Evolutionary conservation across 2,888 invertebrate species (phyloP).

Genomic region (Drosophila nr. medialis): DNA sequence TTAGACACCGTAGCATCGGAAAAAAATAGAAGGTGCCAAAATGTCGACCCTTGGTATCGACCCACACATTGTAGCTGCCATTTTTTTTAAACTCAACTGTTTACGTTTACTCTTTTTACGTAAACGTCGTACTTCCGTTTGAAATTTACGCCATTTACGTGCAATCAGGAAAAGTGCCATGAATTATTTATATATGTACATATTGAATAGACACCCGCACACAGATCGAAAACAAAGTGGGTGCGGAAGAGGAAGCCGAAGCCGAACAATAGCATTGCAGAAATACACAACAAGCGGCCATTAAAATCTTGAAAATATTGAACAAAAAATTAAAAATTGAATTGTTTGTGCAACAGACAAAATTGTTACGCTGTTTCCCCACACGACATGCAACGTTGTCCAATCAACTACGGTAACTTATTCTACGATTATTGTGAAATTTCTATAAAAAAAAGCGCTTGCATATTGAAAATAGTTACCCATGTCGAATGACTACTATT

Average conservation of each 20-base stretch:
- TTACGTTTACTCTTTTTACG: not conserved
- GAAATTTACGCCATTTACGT: slow-evolving; percentile 77
- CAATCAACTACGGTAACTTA: not conserved
- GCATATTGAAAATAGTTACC: not conserved
- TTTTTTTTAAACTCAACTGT: not conserved
- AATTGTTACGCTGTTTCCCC: not conserved
- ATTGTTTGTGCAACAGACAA: slow-evolving; percentile 8
- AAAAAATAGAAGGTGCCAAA: slow-evolving; percentile 38
- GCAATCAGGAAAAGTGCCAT: slow-evolving; percentile 76
- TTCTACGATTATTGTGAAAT: not conserved
- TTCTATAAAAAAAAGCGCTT: not conserved
- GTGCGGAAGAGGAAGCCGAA: slow-evolving; percentile 19
- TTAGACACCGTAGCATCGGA: slow-evolving; percentile 30
- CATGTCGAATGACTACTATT: not conserved
- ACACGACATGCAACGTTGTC: not conserved
- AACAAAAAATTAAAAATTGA: slow-evolving; percentile 1
- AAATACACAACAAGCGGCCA: slow-evolving; percentile 19
- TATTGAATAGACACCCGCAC: slow-evolving; percentile 36
- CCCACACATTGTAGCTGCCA: slow-evolving; percentile 41
- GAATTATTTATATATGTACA: slow-evolving; percentile 69
- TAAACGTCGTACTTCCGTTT: slow-evolving; percentile 58
- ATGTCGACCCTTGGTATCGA: slow-evolving; percentile 30
- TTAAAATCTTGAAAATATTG: slow-evolving; percentile 40
- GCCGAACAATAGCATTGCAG: slow-evolving; percentile 40
- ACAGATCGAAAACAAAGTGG: slow-evolving; percentile 5